phyloP scores from a whole-genome alignment of 2,888 invertebrate genomes.

The Nyleta sp. region DNA sequence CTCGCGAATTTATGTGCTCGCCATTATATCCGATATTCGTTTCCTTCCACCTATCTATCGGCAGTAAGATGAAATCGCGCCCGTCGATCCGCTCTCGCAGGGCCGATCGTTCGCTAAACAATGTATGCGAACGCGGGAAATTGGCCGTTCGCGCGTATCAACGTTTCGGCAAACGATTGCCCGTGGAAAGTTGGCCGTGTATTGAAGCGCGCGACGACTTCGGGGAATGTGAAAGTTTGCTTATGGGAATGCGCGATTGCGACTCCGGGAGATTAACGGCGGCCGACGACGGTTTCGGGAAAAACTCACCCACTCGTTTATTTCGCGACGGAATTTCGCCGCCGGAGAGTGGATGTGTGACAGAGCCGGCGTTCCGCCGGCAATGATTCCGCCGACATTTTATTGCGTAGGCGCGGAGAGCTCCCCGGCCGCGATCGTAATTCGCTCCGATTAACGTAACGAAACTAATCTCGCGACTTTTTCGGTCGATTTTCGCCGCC shows the following conservation, averaged over 20 bases:
- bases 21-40: conserved; percentile 77
- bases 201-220: conserved; percentile 54
- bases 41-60: conserved; percentile 60
- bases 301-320: conserved; percentile 45
- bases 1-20: conserved; percentile 81
- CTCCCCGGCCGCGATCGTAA: too few relatives aligned
- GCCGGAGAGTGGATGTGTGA: not conserved
- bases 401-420: too few relatives aligned
- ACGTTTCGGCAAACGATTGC: conserved; percentile 63
- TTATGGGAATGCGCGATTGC: conserved; percentile 59
- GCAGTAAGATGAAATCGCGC: conserved; percentile 57
- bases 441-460: too few relatives aligned
- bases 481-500: too few relatives aligned
- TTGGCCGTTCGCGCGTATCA: conserved; percentile 64
- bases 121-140: conserved; percentile 60
- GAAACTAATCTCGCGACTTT: too few relatives aligned
- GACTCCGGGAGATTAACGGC: conserved; percentile 58
- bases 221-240: conserved; percentile 64
- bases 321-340: conserved; percentile 45
- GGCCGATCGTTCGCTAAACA: conserved; percentile 31
- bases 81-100: conserved; percentile 30
- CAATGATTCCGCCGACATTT: too few relatives aligned
- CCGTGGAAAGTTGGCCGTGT: conserved; percentile 44
- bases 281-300: conserved; percentile 41
- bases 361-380: too few relatives aligned